Evolutionary conservation across 2,113 vertebrate genomes (phyloP).

Genomic region (Stictonetta naevosa): DNA sequence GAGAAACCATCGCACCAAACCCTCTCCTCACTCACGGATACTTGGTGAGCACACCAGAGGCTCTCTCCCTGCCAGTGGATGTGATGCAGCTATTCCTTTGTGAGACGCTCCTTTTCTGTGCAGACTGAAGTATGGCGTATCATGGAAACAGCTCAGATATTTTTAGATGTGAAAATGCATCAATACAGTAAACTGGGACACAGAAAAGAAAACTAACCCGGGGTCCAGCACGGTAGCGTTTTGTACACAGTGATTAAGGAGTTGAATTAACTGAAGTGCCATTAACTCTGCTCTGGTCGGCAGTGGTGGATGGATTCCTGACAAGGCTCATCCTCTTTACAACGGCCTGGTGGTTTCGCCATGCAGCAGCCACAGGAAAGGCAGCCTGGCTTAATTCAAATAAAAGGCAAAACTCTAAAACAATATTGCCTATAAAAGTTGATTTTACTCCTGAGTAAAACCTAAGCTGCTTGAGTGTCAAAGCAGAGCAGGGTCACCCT

Average conservation of each 20-base stretch:
- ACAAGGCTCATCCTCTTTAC: background rate
- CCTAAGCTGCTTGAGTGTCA: background rate
- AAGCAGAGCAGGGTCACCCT: background rate
- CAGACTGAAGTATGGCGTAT: background rate
- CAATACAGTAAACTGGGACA: background rate
- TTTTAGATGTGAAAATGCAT: conserved; percentile 39
- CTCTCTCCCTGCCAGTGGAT: background rate
- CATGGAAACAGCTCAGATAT: conserved; percentile 5
- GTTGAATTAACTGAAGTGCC: background rate
- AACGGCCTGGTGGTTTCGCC: background rate
- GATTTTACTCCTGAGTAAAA: conserved; percentile 50
- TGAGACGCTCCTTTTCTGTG: background rate
- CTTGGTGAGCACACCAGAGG: background rate
- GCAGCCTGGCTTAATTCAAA: background rate
- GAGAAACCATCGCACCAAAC: background rate
- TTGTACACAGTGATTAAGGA: background rate
- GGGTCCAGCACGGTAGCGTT: background rate
- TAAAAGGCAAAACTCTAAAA: conserved; percentile 20
- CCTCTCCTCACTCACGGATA: background rate
- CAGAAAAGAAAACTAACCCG: background rate
- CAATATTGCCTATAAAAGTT: conserved; percentile 34
- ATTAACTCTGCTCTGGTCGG: background rate
- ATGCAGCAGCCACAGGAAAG: background rate
- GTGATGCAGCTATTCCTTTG: background rate
- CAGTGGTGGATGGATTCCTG: background rate